Percentiles rank a stretch among this genome's conserved stretches.
Conservation (phyloP, 2,797 vertebrate genomes). For the Echeneis naucrates region DNA sequence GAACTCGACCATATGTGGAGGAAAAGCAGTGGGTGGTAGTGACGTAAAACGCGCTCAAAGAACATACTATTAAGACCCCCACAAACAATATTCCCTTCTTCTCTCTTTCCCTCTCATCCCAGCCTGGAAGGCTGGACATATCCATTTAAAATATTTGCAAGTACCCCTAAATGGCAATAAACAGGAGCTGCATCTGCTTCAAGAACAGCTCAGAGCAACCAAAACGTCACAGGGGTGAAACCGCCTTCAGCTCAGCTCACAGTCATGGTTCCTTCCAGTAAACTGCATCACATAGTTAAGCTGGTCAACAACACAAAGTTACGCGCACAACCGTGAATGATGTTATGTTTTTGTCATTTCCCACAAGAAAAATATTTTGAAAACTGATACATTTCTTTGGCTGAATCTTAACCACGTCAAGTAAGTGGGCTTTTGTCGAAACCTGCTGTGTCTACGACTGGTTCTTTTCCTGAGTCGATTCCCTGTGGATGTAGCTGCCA, state of each 20-base stretch:
- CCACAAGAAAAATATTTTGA: background rate
- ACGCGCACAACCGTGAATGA: background rate
- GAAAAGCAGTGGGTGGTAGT: constrained; percentile 87
- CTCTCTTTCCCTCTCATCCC: constrained; percentile 55
- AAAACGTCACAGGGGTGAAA: constrained; percentile 56
- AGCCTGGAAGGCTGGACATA: constrained; percentile 6
- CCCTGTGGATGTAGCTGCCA: constrained; percentile 45
- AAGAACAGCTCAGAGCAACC: constrained; percentile 31
- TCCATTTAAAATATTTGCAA: constrained; percentile 7
- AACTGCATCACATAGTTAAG: constrained; percentile 1
- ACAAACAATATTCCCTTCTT: constrained; percentile 81
- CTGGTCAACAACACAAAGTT: background rate
- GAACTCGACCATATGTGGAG: constrained; percentile 82
- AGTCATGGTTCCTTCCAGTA: constrained; percentile 22
- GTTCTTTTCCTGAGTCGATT: constrained; percentile 60
- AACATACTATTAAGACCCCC: constrained; percentile 80
- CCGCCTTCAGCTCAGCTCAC: constrained; percentile 16
- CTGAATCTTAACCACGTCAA: background rate
- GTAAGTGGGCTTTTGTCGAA: constrained; percentile 34
- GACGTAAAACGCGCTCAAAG: constrained; percentile 86
- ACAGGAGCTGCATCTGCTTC: constrained; percentile 28
- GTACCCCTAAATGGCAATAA: constrained; percentile 15
- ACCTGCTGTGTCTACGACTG: constrained; percentile 30
- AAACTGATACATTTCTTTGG: constrained; percentile 6
- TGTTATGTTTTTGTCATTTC: constrained; percentile 6